Evolutionary conservation across 2,113 vertebrate species (phyloP), one percentile per base, ranked within the genome.

Genomic region (Apodemus speciosus): DNA sequence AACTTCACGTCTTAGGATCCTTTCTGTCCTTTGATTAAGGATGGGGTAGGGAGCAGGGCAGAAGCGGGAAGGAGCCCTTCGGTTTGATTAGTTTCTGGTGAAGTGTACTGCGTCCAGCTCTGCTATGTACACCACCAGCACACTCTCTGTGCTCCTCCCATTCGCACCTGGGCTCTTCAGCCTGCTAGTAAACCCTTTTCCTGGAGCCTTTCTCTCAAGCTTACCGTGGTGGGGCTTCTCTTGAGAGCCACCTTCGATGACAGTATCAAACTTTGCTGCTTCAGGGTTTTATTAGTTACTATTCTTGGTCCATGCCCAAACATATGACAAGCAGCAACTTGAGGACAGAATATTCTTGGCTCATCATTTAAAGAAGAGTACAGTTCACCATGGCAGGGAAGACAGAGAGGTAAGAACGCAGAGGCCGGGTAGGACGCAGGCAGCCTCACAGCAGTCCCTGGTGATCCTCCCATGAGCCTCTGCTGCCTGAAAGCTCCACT

Each of bases 1-100:
- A 3, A 75, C 87, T 80, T 84, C 51, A 0, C 56, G 68, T 76
- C 83, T 93, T 51, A 43, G 15, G n/a, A 68, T 81, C 85, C 46
- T 81, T 76, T 80, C 69, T 92, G 93, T 92, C 73, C 89, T 79
- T 93, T 91, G 91, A 91, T 93, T 92, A 94, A 85, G 2, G n/a
- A 49, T 30, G 66, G 92, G 40, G 32, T 25, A 58, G 69, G 72
- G 71, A 75, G 68, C 0, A 1, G 62, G 68, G 72, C 21, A 60
- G 87, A 80, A 20, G 40, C 25, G 38, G 49, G 5, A 77, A 27
- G n/a, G 35, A 62, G n/a, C 49, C 6, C 56, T 53, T 85, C 92
- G 90, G 88, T 96, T 60, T 95, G 35, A 35, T 73, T 87, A 6
- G 56, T 21, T 27, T 76, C 96, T 94, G 43, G 88, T 89, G 69